Evolutionary conservation across 2,797 vertebrate species (phyloP).

Genomic region (Pantherophis vulpinus): DNA sequence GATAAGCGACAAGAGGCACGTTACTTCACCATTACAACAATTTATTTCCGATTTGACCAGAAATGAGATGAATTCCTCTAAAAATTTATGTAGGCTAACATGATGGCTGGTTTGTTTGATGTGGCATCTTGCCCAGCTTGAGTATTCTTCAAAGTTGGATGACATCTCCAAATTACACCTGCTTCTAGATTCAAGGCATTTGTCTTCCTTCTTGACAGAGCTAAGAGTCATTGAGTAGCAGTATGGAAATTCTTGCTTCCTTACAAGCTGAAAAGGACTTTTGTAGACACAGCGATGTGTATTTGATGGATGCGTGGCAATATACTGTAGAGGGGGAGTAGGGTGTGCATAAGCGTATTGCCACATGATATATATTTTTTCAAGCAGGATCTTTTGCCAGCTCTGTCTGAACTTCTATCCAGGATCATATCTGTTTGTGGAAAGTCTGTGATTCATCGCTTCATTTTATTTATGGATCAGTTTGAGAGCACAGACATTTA

Average conservation of each 20-base stretch:
- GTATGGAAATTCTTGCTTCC: neutral
- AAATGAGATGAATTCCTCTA: neutral
- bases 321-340: too few species aligned
- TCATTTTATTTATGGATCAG: neutral
- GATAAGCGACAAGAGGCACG: neutral
- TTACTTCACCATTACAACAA: neutral
- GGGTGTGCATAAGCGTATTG: neutral
- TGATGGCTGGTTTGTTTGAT: neutral
- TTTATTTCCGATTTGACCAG: neutral
- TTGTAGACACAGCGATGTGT: neutral
- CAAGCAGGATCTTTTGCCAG: neutral
- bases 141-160: neutral
- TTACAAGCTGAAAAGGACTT: neutral
- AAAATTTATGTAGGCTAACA: neutral
- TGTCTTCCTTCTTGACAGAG: neutral
- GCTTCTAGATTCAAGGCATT: neutral
- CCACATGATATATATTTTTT: neutral
- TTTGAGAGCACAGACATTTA: neutral
- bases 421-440: neutral
- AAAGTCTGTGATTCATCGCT: neutral
- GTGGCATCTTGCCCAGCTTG: neutral
- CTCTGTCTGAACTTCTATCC: neutral
- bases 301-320: neutral
- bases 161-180: neutral
- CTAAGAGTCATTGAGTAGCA: neutral